Evolutionary conservation across 2,888 invertebrate species (phyloP).

Genomic region (Carabus problematicus): DNA sequence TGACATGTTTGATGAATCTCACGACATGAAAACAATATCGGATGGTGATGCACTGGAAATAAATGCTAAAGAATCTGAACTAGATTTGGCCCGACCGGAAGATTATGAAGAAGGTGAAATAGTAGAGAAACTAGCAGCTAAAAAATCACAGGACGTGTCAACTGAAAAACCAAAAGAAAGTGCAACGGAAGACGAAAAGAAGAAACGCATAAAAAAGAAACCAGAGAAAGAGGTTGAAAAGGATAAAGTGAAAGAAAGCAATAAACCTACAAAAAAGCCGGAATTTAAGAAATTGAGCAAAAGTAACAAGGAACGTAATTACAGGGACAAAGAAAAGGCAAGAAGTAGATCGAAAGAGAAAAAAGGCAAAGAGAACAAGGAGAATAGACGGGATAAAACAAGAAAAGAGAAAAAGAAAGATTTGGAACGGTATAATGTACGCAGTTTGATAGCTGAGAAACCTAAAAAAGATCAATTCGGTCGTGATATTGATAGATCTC

Average conservation of each 20-base stretch:
- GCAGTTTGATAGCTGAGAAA: constrained; percentile 76
- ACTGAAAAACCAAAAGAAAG: constrained; percentile 47
- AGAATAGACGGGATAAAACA: constrained; percentile 50
- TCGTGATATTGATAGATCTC: constrained; percentile 62
- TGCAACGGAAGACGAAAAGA: constrained; percentile 43
- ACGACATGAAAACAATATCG: constrained; percentile 56
- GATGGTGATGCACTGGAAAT: constrained; percentile 59
- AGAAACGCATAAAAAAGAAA: constrained; percentile 50
- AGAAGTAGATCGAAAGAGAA: constrained; percentile 57
- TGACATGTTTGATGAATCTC: constrained; percentile 68
- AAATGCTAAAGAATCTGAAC: constrained; percentile 60
- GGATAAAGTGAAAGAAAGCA: constrained; percentile 48
- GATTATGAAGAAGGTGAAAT: constrained; percentile 68
- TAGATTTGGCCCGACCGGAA: constrained; percentile 58
- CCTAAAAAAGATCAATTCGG: constrained; percentile 81
- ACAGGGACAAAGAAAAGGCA: constrained; percentile 69
- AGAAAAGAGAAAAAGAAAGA: constrained; percentile 61
- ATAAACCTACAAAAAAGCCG: constrained; percentile 58
- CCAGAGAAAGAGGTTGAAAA: constrained; percentile 50
- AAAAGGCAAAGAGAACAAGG: constrained; percentile 51
- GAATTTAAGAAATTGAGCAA: constrained; percentile 82
- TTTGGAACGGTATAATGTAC: constrained; percentile 82
- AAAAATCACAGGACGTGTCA: constrained; percentile 44
- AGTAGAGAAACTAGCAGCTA: constrained; percentile 57
- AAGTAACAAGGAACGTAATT: constrained; percentile 78